Base-by-base conservation (phyloP, 2,113 vertebrate species). In the Leuciscus idus region DNA sequence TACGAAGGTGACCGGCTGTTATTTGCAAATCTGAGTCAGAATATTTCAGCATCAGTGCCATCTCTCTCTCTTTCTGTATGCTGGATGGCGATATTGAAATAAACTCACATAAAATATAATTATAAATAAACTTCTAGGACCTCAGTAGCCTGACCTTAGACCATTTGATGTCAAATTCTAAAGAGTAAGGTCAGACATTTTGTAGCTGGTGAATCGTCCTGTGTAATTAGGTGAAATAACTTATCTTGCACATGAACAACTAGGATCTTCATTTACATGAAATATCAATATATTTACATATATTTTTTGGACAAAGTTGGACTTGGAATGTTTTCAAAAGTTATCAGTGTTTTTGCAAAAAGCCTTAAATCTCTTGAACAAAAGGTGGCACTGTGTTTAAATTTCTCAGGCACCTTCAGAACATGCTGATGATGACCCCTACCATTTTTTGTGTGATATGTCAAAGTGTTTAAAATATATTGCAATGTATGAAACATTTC, bases 21-120 rank as follows among this genome's bases (percentile, higher is more conserved):
- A 36, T 12, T 78, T 39, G 39, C 30, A 79, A 12, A 4, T 79
- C 77, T 26, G 6, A 2, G 23, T 13, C 23, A 4, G 23, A 7
- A 48, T 48, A 26, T 75, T 75, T 75, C 72, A 75, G 72, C n/a
- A 75, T 43, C 55, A 23, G 6, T 39, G 30, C 23, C 12, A 61
- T 79, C 23, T 36, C 23, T 43, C 70, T 39, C 33, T 79, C 30
- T n/a, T 6, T 72, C 36, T n/a, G 59, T 2, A n/a, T n/a, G 23
- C 9, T 79, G 75, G 36, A 21, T 50, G 83, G 43, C 4, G 33
- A 21, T 79, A 43, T 70, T 57, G 36, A 85, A 57, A 85, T 43
- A 52, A 12, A 43, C 70, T 43, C 10, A 23, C 55, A 17, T 17
- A 52, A 11, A 59, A 70, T 48, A 17, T 70, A 21, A 39, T 43